Evolutionary conservation across 2,888 invertebrate genomes (phyloP).

Genomic region (Xylota segnis): DNA sequence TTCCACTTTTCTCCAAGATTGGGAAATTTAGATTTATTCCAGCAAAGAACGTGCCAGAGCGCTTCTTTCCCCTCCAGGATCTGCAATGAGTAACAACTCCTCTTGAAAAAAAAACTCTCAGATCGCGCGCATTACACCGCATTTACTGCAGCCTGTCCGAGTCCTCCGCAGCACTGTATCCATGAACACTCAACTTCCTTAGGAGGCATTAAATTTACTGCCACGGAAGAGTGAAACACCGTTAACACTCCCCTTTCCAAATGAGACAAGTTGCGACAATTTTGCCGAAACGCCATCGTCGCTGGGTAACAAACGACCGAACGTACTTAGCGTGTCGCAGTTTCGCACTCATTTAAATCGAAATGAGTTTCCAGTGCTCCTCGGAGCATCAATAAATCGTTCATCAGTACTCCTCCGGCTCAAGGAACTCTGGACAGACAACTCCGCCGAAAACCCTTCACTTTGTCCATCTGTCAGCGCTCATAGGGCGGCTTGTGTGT

Average conservation of each 20-base stretch:
- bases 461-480: conserved; percentile 65
- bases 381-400: conserved; percentile 62
- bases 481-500: conserved; percentile 2
- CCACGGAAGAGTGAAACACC: conserved; percentile 27
- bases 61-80: too few relatives aligned
- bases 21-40: too few relatives aligned
- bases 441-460: conserved; percentile 60
- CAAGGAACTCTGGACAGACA: conserved; percentile 33
- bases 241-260: conserved; percentile 49
- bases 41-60: too few relatives aligned
- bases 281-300: conserved; percentile 30
- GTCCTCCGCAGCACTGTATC: neutral
- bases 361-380: conserved; percentile 60
- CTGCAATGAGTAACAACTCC: too few relatives aligned
- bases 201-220: conserved; percentile 40
- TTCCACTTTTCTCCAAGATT: too few relatives aligned
- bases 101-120: too few relatives aligned
- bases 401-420: conserved; percentile 54
- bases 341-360: conserved; percentile 68
- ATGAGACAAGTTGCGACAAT: conserved; percentile 68
- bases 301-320: conserved; percentile 49
- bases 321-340: conserved; percentile 61
- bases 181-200: neutral
- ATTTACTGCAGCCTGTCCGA: neutral
- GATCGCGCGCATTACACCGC: too few relatives aligned